These are phyloP conservation scores for Eupeodes latifasciatus DNA, from an alignment of 2,888 invertebrate species.

Conservation along the genomic window DNA sequence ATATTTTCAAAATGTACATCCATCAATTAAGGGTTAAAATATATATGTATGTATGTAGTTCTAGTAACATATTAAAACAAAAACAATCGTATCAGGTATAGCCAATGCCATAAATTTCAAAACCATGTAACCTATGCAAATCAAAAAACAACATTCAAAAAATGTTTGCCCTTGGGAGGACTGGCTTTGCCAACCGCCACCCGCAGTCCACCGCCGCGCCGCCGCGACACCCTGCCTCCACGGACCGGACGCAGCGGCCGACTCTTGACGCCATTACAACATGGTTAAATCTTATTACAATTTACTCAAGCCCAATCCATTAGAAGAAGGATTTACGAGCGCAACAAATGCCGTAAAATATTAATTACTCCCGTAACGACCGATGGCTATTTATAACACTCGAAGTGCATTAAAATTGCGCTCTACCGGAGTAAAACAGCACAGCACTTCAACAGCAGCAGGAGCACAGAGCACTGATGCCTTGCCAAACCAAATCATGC, in stretches of 20 bases:
- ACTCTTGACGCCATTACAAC: conserved; percentile 11
- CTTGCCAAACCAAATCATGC: not conserved
- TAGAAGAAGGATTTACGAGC: conserved; percentile 64
- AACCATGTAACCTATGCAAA: conserved; percentile 28
- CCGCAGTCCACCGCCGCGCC: too few relatives aligned
- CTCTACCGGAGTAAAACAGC: not conserved
- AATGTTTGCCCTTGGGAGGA: conserved; percentile 30
- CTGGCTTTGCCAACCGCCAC: not conserved
- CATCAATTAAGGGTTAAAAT: not conserved
- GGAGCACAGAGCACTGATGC: not conserved
- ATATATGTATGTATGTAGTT: too few relatives aligned
- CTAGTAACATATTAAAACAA: not conserved
- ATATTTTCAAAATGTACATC: not conserved
- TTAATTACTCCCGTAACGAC: conserved; percentile 72
- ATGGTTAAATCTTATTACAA: conserved; percentile 20
- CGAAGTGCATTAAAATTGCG: conserved; percentile 40
- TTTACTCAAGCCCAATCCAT: conserved; percentile 39
- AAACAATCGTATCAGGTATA: not conserved
- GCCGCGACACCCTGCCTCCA: not conserved
- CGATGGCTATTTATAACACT: conserved; percentile 44
- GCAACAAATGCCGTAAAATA: conserved; percentile 67
- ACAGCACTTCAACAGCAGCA: not conserved
- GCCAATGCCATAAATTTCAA: conserved; percentile 29
- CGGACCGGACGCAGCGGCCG: not conserved
- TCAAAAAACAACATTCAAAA: conserved; percentile 35